Base-by-base conservation (phyloP, 2,113 vertebrate species). In the Canis aureus region DNA sequence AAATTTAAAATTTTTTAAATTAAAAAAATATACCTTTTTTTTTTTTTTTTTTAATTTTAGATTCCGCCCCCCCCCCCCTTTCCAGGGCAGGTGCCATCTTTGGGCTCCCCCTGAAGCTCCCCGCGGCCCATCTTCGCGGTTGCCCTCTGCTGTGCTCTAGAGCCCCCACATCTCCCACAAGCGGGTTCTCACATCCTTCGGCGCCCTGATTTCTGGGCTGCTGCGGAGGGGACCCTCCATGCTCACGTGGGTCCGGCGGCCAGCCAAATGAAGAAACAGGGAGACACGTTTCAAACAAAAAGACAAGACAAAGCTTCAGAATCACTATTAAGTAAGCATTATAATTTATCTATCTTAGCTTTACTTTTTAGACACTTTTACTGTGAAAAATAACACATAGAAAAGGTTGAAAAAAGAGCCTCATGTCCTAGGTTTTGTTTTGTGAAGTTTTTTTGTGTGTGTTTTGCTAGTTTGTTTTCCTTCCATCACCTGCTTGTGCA, bases 281-380 rank as follows among this genome's bases (percentile, higher is more conserved):
- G 69, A 23, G 55, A 27, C 53, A 76, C 11, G 16, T 38, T 76
- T 16, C 43, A 85, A 38, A 76, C 13, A 49, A 85, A 73, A 64
- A 49, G 16, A 78, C 12, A 85, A 55, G 43, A 27, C 53, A 55
- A 85, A 76, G 38, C 69, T n/a, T 76, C 32, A 66, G 43, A 93
- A 64, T 38, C 8, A 15, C 69, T 76, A 2, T 27, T 89, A 62
- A 74, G 7, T 69, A 92, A 79, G 27, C 64, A 27, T 87, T 29
- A 83, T 19, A 43, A 76, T 76, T 87, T 92, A 27, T 13, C 15
- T 73, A 53, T 4, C 15, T 95, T 66, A 80, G n/a, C 29, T 83
- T 88, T 59, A 73, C 25, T 76, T 90, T 78, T 51, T 76, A 81
- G n/a, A 83, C 20, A 62, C 62, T 90, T 93, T 67, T 43, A 80